phyloP scores from a whole-genome alignment of 2,888 invertebrate genomes.

The Odontomyia ornata region DNA sequence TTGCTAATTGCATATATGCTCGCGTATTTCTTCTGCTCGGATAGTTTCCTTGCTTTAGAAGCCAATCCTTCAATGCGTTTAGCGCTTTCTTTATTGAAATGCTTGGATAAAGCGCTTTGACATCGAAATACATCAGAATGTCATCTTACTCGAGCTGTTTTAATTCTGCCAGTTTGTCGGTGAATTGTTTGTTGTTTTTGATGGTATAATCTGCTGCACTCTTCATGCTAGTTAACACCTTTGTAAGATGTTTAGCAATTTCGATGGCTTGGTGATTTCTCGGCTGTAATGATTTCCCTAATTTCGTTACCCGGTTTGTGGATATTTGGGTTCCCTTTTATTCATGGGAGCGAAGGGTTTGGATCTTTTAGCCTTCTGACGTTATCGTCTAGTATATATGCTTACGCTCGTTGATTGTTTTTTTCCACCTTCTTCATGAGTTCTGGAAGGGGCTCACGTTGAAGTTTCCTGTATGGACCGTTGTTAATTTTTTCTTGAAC shows the following conservation, averaged over 20 bases:
- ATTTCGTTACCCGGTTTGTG: neutral
- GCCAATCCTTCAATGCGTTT: neutral
- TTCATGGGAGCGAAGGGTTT: neutral
- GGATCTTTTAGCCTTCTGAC: neutral
- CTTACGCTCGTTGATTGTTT: neutral
- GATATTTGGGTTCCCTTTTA: neutral
- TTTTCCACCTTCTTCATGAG: neutral
- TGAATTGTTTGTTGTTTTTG: neutral
- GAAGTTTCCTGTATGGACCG: neutral
- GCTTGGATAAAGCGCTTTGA: too few relatives aligned
- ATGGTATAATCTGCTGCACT: neutral
- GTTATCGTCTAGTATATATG: neutral
- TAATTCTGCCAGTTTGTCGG: neutral
- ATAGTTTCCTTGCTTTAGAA: neutral
- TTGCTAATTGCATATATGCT: neutral
- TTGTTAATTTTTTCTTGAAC: neutral
- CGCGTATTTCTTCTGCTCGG: neutral
- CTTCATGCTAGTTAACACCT: neutral
- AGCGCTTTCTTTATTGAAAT: neutral
- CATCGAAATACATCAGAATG: too few relatives aligned
- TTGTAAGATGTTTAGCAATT: neutral
- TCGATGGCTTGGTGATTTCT: neutral
- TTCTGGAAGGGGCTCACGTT: neutral
- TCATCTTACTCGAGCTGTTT: too few relatives aligned
- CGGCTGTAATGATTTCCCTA: neutral